Evolutionary conservation across 2,113 vertebrate species (phyloP).

Genomic region (Notothenia coriiceps): DNA sequence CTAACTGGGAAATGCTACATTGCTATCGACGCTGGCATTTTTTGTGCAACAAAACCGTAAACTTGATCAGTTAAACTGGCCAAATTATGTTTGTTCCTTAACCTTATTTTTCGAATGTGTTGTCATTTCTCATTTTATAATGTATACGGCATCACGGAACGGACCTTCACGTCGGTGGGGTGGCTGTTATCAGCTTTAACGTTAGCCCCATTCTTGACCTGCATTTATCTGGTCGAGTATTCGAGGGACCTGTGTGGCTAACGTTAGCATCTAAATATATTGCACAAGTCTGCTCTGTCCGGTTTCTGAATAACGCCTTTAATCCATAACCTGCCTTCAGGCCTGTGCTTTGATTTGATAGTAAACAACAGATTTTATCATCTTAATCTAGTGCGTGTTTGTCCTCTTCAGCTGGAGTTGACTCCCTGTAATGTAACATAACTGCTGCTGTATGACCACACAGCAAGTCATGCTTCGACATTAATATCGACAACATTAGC

Average conservation of each 20-base stretch:
- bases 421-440: neutral
- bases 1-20: slow-evolving; percentile 15
- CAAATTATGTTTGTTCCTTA: neutral
- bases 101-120: fast-evolving
- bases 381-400: neutral
- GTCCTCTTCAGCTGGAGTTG: neutral
- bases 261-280: no score
- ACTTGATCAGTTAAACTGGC: neutral
- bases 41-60: neutral
- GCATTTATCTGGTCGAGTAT: neutral
- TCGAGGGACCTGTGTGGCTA: neutral
- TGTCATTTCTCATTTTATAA: neutral
- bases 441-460: neutral
- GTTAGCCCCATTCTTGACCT: neutral
- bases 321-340: neutral
- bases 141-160: no score
- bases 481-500: no score
- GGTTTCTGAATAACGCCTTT: neutral
- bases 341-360: slow-evolving; percentile 1
- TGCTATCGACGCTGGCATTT: slow-evolving; percentile 38
- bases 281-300: neutral
- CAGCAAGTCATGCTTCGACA: neutral
- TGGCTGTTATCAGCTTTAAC: neutral
- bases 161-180: neutral
- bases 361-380: neutral